phyloP scores from a whole-genome alignment of 2,113 vertebrate species.

The Chaetodon auriga region DNA sequence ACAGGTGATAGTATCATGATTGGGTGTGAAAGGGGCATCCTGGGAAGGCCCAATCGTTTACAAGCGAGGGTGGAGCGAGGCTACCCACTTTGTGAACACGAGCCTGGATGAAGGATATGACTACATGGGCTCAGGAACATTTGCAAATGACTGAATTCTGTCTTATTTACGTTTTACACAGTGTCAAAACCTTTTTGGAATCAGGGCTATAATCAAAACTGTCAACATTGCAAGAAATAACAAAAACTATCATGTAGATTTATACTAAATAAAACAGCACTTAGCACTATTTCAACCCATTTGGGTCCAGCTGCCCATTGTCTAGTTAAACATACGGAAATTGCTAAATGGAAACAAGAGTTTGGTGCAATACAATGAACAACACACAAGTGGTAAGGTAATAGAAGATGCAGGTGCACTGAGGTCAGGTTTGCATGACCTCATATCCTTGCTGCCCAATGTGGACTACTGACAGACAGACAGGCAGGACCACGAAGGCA shows the following conservation, averaged over 20 bases:
- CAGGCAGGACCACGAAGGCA: slow-evolving; percentile 19
- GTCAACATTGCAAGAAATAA: background rate
- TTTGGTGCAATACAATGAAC: slow-evolving; percentile 54
- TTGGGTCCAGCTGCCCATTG: background rate
- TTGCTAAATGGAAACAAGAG: slow-evolving; percentile 12
- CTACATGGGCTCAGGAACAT: too few species aligned
- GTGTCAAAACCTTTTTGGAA: too few species aligned
- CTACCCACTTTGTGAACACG: too few species aligned
- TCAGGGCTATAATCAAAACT: background rate
- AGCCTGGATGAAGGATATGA: too few species aligned
- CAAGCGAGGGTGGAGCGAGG: too few species aligned
- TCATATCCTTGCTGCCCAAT: slow-evolving; percentile 68
- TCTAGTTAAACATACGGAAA: slow-evolving; percentile 22
- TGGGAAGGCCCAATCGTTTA: too few species aligned
- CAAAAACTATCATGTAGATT: too few species aligned
- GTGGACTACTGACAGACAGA: slow-evolving; percentile 75
- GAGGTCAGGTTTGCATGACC: slow-evolving; percentile 75
- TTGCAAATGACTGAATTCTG: too few species aligned
- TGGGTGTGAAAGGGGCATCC: too few species aligned
- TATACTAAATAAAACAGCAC: background rate
- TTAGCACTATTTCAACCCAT: too few species aligned
- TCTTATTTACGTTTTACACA: too few species aligned
- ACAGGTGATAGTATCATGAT: too few species aligned
- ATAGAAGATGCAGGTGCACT: slow-evolving; percentile 76
- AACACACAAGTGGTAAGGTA: slow-evolving; percentile 57